Evolutionary conservation across 1,140 invertebrate species (phyloP).

Genomic region (Zaprionus capensis): DNA sequence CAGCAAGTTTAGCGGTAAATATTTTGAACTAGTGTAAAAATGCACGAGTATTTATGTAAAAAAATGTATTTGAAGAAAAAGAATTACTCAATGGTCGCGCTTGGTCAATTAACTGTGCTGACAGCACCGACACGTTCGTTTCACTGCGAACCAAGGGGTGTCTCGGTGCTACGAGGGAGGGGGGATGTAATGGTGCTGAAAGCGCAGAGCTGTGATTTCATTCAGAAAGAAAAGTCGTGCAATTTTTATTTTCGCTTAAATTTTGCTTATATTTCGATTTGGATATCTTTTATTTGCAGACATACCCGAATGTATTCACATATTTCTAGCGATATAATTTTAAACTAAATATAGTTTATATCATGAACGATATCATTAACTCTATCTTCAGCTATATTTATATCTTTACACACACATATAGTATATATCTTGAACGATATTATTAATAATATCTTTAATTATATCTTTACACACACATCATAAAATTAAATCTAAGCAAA

Average conservation of each 20-base stretch:
- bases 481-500: no score
- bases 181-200: constrained; percentile 21
- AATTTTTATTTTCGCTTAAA: constrained; percentile 28
- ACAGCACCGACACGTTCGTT: constrained; percentile 38
- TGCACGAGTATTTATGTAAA: constrained; percentile 5
- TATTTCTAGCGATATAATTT: neutral
- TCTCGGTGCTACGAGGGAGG: no score
- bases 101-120: constrained; percentile 72
- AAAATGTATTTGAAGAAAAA: constrained; percentile 1
- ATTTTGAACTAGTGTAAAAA: constrained; percentile 20
- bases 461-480: neutral
- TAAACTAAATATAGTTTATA: neutral
- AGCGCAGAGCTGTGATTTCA: constrained; percentile 58
- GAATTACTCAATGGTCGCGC: constrained; percentile 31
- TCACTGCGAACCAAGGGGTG: neutral
- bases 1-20: constrained; percentile 47
- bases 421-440: neutral
- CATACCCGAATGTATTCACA: neutral
- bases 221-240: constrained; percentile 62
- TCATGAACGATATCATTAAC: neutral
- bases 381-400: neutral
- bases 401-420: neutral
- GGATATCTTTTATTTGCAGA: neutral
- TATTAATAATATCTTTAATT: neutral
- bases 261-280: constrained; percentile 15